These are phyloP conservation scores for Cossypha heuglini DNA, from an alignment of 2,797 vertebrate genomes.

Conservation along the genomic window DNA sequence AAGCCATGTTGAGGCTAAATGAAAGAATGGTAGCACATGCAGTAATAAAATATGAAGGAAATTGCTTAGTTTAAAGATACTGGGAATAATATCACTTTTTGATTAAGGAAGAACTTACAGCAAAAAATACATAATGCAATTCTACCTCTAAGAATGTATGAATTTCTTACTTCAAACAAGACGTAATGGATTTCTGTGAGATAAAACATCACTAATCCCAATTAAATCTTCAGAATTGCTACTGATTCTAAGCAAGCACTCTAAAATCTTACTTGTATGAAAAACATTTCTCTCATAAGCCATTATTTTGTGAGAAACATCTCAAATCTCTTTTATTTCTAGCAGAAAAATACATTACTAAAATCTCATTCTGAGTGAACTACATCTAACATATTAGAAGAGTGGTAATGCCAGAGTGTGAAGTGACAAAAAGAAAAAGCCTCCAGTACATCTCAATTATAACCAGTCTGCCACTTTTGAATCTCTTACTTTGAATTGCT, in stretches of 20 bases:
- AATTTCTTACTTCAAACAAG: slow-evolving; percentile 12
- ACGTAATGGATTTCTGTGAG: slow-evolving; percentile 24
- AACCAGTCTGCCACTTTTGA: not conserved
- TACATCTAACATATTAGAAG: not conserved
- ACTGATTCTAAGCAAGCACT: not conserved
- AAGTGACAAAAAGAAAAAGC: not conserved
- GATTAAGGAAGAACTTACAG: slow-evolving; percentile 19
- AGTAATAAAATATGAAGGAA: slow-evolving; percentile 26
- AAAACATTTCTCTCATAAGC: not conserved
- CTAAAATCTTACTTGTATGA: not conserved
- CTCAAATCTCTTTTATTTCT: not conserved
- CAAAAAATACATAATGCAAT: slow-evolving; percentile 15
- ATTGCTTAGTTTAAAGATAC: slow-evolving; percentile 20
- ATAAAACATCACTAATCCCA: slow-evolving; percentile 2
- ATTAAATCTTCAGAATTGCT: slow-evolving; percentile 11
- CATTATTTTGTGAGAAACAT: not conserved
- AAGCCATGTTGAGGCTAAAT: not conserved
- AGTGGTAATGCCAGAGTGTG: not conserved
- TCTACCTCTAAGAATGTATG: slow-evolving; percentile 1
- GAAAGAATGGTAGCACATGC: not conserved
- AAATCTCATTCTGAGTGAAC: not conserved
- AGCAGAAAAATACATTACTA: not conserved
- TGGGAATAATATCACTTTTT: not conserved
- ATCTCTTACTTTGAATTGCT: not conserved
- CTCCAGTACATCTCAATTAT: not conserved